These are phyloP conservation scores for Spea multiplicata DNA, from an alignment of 2,113 vertebrate genomes.

Conservation along the genomic window DNA sequence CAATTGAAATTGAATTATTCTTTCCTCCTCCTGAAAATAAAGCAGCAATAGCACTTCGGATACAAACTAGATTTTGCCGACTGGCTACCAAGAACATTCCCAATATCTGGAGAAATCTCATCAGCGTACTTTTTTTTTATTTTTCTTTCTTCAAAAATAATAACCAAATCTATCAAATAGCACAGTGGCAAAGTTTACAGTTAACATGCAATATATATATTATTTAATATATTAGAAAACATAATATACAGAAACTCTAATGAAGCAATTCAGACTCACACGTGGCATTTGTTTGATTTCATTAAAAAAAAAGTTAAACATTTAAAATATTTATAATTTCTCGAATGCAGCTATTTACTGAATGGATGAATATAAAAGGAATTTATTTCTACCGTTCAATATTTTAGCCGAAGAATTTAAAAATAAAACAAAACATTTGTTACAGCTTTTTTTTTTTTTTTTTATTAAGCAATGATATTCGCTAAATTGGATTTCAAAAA, in stretches of 20 bases:
- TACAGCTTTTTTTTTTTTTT: no score
- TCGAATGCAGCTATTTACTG: neutral
- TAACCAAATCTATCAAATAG: neutral
- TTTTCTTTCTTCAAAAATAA: slow-evolving; percentile 4
- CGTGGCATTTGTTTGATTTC: neutral
- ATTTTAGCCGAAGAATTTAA: no score
- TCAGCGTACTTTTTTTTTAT: no score
- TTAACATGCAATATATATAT: slow-evolving; percentile 44
- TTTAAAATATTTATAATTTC: no score
- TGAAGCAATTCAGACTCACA: slow-evolving; percentile 12
- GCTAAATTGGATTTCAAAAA: no score
- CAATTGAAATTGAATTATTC: neutral
- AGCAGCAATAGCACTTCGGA: neutral
- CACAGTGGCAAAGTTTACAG: neutral
- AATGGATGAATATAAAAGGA: no score
- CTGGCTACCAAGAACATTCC: neutral
- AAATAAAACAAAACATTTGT: no score
- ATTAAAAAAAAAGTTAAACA: no score
- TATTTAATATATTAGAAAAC: slow-evolving; percentile 42
- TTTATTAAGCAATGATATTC: no score
- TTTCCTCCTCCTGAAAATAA: neutral
- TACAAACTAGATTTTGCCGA: neutral
- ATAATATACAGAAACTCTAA: slow-evolving; percentile 40
- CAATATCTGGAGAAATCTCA: neutral
- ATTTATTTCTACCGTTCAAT: neutral